Evolutionary conservation across 2,888 invertebrate genomes (phyloP), one percentile per base, ranked within the genome.

Genomic region (Erannis defoliaria): DNA sequence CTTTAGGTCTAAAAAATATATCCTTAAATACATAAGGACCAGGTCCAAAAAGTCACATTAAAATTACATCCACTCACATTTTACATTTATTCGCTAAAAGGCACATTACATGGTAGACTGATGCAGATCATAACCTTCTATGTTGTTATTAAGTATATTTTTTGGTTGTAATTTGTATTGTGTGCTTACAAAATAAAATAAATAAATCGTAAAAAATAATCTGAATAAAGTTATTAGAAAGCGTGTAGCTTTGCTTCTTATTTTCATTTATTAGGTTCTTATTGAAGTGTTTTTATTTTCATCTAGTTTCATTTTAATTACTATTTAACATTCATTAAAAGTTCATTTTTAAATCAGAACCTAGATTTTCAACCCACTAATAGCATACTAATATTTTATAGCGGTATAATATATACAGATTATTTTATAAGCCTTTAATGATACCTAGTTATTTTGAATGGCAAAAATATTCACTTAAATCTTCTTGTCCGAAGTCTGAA

Each of bases 341-440:
- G 9, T 10, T 43, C 2, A 45, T 16, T 1, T n/a, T 14, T 42
- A 42, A 12, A 23, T 9, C 23, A 43, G 23, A 23, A 12, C 2
- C 9, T 14, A 19, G 19, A 21, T 26, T 43, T 23, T 14, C 14
- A 16, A 26, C 23, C 14, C n/a, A 26, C 14, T 45, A 26, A 1
- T 8, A 26, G 8, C 9, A 26, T 45, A 16, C 14, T 26, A 14
- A 45, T 26, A 4, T 9, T 26, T 0, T 23, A 21, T 9, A 0
- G 18, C 8, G 26, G 16, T 26, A 14, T 45, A 45, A 26, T 29
- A 26, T 29, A 26, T 45, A 10, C 9, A 2, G 10, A 45, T 16
- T 16, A 45, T 12, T 26, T 9, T 45, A 26, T 14, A 21, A 42
- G 21, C n/a, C 23, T 42, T 23, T 42, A 42, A 42, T 23, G 42